Evolutionary conservation across 2,113 vertebrate species (phyloP).

Genomic region (Progne subis): DNA sequence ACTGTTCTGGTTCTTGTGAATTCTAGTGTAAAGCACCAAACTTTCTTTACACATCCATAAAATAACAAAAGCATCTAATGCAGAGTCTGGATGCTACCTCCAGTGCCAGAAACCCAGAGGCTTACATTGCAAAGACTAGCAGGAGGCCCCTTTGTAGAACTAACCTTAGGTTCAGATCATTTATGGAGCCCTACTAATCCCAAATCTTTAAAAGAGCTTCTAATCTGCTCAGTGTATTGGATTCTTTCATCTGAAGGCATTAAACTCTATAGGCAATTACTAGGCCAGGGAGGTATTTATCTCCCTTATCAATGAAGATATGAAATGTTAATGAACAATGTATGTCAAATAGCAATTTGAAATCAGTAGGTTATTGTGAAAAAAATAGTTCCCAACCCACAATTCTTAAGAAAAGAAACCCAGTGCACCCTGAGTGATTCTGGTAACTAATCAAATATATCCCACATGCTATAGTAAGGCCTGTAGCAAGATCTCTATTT

Average conservation of each 20-base stretch:
- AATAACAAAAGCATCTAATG: background rate
- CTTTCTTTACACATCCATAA: background rate
- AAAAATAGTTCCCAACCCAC: background rate
- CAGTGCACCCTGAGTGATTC: background rate
- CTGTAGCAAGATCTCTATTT: conserved; percentile 60
- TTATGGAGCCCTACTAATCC: conserved; percentile 8
- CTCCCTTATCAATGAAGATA: conserved; percentile 32
- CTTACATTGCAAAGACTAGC: background rate
- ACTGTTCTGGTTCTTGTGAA: background rate
- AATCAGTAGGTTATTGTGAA: background rate
- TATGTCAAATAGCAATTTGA: conserved; percentile 24
- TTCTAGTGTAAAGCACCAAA: background rate
- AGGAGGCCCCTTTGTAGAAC: background rate
- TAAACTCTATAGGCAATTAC: conserved; percentile 41
- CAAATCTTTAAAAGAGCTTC: conserved; percentile 31
- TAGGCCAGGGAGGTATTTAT: conserved; percentile 1
- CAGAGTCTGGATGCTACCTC: background rate
- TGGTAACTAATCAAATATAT: conserved; percentile 26
- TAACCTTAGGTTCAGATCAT: conserved; percentile 1
- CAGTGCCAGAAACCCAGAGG: background rate
- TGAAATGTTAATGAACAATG: conserved; percentile 48
- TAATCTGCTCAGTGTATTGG: conserved; percentile 28
- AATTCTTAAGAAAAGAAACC: background rate
- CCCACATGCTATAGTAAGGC: background rate
- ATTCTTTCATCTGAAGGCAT: conserved; percentile 30